These are phyloP conservation scores for Drosophila sp. DNA, from an alignment of 1,140 invertebrate genomes.

Conservation along the genomic window DNA sequence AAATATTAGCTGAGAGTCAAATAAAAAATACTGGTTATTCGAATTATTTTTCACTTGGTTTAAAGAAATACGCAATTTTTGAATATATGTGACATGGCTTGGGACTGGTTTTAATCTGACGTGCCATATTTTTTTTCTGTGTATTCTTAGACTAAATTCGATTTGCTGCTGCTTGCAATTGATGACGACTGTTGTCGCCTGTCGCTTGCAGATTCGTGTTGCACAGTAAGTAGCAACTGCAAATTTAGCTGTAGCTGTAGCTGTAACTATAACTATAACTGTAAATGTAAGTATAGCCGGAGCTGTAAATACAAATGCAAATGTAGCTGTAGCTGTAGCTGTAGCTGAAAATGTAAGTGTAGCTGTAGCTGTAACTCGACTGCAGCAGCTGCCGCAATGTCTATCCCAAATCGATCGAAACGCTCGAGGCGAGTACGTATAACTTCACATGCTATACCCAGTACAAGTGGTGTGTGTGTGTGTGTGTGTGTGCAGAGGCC, in stretches of 20 bases:
- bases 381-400: slow-evolving; percentile 77
- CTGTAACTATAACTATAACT: too few species aligned
- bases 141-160: slow-evolving; percentile 44
- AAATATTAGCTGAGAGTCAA: too few species aligned
- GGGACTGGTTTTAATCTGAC: too few species aligned
- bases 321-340: too few species aligned
- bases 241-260: slow-evolving; percentile 38
- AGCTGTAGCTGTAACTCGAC: slow-evolving; percentile 35
- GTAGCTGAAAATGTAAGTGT: too few species aligned
- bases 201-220: slow-evolving; percentile 59
- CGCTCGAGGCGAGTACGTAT: slow-evolving; percentile 57
- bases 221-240: slow-evolving; percentile 22
- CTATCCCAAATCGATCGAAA: slow-evolving; percentile 73
- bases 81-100: too few species aligned
- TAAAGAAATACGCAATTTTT: too few species aligned
- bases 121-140: too few species aligned
- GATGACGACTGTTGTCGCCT: slow-evolving; percentile 45
- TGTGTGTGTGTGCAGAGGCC: slow-evolving; percentile 48
- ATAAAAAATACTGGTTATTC: too few species aligned
- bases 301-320: too few species aligned
- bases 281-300: too few species aligned
- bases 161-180: slow-evolving; percentile 56
- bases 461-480: slow-evolving; percentile 22
- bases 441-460: slow-evolving; percentile 60
- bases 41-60: too few species aligned